Evolutionary conservation across 1,140 invertebrate species (phyloP), one percentile per base, ranked within the genome.

Genomic region (Alviniconcha marisindica): DNA sequence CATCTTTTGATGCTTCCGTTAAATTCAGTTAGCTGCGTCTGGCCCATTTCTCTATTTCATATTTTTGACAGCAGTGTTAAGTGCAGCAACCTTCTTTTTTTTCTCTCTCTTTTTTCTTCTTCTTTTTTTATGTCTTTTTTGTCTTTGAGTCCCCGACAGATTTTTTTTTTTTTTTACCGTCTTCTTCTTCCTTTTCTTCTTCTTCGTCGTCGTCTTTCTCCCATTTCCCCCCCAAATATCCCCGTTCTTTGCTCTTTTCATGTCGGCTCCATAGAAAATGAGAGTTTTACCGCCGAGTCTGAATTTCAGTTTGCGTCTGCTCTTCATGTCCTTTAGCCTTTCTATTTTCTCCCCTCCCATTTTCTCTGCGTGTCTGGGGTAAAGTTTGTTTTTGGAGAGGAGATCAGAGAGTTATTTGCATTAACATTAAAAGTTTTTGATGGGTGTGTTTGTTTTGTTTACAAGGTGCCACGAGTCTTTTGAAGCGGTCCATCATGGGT

Each of bases 1-100:
- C 77, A 78, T 78, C 77, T 78, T 78, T 78, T 78, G 77, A 78
- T 78, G 77, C 77, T 78, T 78, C 77, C 77, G 77, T 78, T 78
- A 78, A 78, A 78, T 78, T 78, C 51, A 78, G 77, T 78, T 78
- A 78, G 77, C 77, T n/a, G 77, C 36, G 77, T 78, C 77, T 78
- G 77, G n/a, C 28, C 36, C 77, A 33, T 78, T 78, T 78, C 77
- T 78, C 77, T 28, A 60, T 78, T 78, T 78, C 77, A 78, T 78
- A 78, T 78, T 77, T 78, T 78, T 78, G 77, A 54, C 77, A 78
- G 77, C 77, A 78, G 28, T 56, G 77, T 78, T 78, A 78, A 78
- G 77, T 78, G 77, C 77, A 60, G 51, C 21, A 54, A 33, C 69
- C 69, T 31, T 33, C 31, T 76, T 76, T 28, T 18, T 28, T 44